phyloP scores from a whole-genome alignment of 2,888 invertebrate genomes.

The Ophraella communa region DNA sequence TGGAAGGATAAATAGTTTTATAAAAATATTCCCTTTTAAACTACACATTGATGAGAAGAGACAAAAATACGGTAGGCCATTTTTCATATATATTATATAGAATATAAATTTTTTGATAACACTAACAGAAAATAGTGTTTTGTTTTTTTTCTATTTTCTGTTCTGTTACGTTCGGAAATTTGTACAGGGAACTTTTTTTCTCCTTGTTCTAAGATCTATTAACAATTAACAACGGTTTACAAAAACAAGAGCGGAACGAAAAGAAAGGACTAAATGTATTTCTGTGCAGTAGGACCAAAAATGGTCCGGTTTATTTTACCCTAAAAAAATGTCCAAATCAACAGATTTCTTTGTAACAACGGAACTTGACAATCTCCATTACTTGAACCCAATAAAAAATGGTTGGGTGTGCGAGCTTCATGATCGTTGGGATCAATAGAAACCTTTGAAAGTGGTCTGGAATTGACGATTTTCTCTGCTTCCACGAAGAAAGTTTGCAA shows the following conservation, averaged over 20 bases:
- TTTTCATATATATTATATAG: slow-evolving; percentile 33
- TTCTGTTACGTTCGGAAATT: slow-evolving; percentile 33
- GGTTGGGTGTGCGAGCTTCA: too few species aligned
- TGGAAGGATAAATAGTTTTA: slow-evolving; percentile 37
- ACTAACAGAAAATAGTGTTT: slow-evolving; percentile 24
- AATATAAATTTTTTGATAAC: slow-evolving; percentile 32
- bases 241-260: slow-evolving; percentile 26
- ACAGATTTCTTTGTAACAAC: too few species aligned
- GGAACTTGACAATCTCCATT: too few species aligned
- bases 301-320: too few species aligned
- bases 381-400: too few species aligned
- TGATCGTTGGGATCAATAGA: too few species aligned
- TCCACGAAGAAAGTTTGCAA: too few species aligned
- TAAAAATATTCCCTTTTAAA: slow-evolving; percentile 40
- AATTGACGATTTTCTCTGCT: too few species aligned
- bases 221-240: slow-evolving; percentile 48
- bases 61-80: slow-evolving; percentile 54
- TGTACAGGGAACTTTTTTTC: slow-evolving; percentile 33
- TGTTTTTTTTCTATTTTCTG: too few species aligned
- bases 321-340: too few species aligned
- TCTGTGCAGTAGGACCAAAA: slow-evolving; percentile 4
- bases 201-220: slow-evolving; percentile 39
- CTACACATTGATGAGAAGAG: slow-evolving; percentile 46
- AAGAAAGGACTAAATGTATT: slow-evolving; percentile 17
- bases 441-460: too few species aligned